Evolutionary conservation across 1,140 invertebrate genomes (phyloP), one percentile per base, ranked within the genome.

Genomic region (Trichomalopsis sarcophagae): DNA sequence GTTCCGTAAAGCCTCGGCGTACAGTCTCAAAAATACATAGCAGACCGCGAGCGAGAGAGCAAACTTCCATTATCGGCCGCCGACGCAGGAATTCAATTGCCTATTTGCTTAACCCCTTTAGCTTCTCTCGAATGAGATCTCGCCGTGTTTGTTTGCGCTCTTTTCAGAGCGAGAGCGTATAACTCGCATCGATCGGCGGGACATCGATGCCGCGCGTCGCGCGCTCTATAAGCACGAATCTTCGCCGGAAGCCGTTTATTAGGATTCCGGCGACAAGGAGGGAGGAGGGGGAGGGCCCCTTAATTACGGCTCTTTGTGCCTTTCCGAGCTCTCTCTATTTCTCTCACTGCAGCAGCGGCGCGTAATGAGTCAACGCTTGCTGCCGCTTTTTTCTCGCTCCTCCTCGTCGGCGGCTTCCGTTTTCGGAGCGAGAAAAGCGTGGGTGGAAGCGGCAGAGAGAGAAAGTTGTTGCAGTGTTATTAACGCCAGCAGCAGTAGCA

Each of bases 61-160:
- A 40, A 68, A 79, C 77, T 36, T 68, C 68, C 77, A 68, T 79
- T 79, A 68, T 68, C 77, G 27, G 33, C 23, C n/a, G 27, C 5
- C 33, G n/a, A 11, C 17, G 36, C 17, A 9, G 5, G n/a, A 40
- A 66, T 79, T 68, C 21, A 68, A 36, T 66, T 50, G 2, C 27
- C n/a, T 62, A 62, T 79, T 68, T 30, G 6, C 17, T 79, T 66
- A 40, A 55, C 77, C 55, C 66, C 55, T 40, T 66, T 66, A 17
- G 30, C 21, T 62, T 21, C 55, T 62, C n/a, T 62, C 6, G 17
- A 7, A 1, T n/a, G 6, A 62, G 21, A 62, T 62, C 27, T 77
- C 23, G 5, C 55, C 13, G 14, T 62, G 17, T 62, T 17, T 62
- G 40, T 44, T 44, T 44, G 10, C 7, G 40, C 40, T 44, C 40